Percentiles rank a stretch among this genome's conserved stretches.
Conservation (phyloP, 2,888 invertebrate genomes). For the Spialia ferax region DNA sequence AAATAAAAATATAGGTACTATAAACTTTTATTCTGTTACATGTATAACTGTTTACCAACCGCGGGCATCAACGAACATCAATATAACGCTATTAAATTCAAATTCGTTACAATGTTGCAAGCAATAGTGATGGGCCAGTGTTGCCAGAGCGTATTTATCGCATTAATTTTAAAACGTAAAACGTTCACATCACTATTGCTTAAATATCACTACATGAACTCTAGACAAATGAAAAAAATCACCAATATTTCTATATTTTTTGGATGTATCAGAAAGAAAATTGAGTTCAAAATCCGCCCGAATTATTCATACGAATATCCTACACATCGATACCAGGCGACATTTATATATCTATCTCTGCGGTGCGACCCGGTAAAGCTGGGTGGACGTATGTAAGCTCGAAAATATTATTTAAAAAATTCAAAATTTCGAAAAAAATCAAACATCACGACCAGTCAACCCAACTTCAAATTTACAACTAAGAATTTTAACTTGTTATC, state of each 20-base stretch:
- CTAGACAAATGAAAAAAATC: constrained; percentile 39
- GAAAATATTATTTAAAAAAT: constrained; percentile 49
- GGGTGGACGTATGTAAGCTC: constrained; percentile 58
- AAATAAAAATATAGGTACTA: constrained; percentile 80
- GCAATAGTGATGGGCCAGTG: constrained; percentile 43
- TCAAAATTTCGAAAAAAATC: constrained; percentile 36
- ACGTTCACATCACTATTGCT: constrained; percentile 58
- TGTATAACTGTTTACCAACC: constrained; percentile 63
- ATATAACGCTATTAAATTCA: constrained; percentile 51
- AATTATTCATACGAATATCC: constrained; percentile 44
- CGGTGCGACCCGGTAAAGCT: constrained; percentile 49
- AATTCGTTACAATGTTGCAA: constrained; percentile 35
- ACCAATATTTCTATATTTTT: constrained; percentile 27
- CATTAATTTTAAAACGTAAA: not conserved
- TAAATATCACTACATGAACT: constrained; percentile 60
- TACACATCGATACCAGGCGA: constrained; percentile 57
- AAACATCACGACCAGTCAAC: constrained; percentile 57
- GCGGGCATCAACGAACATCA: constrained; percentile 50
- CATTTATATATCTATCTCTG: constrained; percentile 28
- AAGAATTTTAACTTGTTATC: constrained; percentile 67
- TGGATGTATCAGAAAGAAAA: constrained; percentile 28
- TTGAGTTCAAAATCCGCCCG: constrained; percentile 43
- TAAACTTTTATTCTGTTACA: constrained; percentile 79
- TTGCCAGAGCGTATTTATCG: constrained; percentile 8
- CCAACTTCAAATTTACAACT: constrained; percentile 65